These are phyloP conservation scores for Alces alces DNA, from an alignment of 2,113 vertebrate species.

Conservation along the genomic window DNA sequence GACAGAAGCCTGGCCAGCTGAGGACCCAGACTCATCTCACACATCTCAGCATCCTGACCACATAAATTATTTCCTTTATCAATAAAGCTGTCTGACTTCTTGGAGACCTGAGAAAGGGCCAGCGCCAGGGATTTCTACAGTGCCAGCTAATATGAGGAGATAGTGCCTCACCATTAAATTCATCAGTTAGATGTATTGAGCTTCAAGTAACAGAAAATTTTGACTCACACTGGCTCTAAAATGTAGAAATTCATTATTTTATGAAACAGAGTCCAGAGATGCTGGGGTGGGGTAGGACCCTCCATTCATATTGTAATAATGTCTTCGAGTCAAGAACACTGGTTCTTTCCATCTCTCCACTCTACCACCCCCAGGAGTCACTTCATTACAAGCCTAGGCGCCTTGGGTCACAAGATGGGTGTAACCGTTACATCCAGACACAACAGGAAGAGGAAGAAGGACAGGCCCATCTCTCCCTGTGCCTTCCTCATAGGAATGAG, in stretches of 20 bases:
- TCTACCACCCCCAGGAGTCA: not conserved
- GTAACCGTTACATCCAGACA: not conserved
- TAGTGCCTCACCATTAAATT: not conserved
- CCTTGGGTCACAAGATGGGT: not conserved
- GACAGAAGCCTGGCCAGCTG: not conserved
- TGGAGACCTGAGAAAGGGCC: too few species aligned
- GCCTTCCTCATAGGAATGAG: not conserved
- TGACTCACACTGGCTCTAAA: not conserved
- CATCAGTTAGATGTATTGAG: not conserved
- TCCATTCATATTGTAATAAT: rapidly evolving
- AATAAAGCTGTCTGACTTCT: not conserved
- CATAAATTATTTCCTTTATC: not conserved
- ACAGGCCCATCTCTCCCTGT: rapidly evolving
- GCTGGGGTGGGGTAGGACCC: not conserved
- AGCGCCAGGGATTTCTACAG: not conserved
- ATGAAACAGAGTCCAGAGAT: not conserved
- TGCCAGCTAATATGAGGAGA: rapidly evolving
- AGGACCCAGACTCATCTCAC: not conserved
- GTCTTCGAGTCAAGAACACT: rapidly evolving
- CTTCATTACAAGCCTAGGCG: not conserved
- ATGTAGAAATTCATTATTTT: not conserved
- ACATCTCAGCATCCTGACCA: not conserved
- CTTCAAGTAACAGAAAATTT: not conserved
- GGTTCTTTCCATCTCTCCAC: rapidly evolving
- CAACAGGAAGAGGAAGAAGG: not conserved